These are phyloP conservation scores for Pipistrellus kuhlii DNA, from an alignment of 2,797 vertebrate species.

Conservation along the genomic window DNA sequence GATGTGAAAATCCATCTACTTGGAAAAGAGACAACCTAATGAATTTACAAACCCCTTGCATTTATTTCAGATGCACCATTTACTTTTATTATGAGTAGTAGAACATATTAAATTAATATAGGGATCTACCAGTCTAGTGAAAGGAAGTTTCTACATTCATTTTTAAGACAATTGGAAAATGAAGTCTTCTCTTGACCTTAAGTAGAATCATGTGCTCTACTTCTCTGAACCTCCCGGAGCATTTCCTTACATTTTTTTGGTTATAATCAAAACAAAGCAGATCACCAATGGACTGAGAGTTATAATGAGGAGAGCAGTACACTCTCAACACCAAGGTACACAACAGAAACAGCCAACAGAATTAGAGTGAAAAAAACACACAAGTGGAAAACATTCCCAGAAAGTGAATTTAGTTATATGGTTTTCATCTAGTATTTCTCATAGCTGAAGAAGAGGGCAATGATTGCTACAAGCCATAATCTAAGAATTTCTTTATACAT, in stretches of 20 bases:
- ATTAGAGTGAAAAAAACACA: not conserved
- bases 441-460: not conserved
- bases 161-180: not conserved
- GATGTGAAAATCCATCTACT: not conserved
- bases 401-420: not conserved
- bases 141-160: not conserved
- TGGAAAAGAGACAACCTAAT: not conserved
- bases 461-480: not conserved
- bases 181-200: not conserved
- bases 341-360: not conserved
- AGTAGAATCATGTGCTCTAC: not conserved
- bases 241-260: not conserved
- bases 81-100: not conserved
- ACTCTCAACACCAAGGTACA: not conserved
- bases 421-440: not conserved
- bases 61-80: not conserved
- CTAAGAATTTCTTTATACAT: not conserved
- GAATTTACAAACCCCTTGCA: not conserved
- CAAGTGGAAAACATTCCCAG: not conserved
- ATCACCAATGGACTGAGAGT: not conserved
- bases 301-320: rapidly evolving
- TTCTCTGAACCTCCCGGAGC: not conserved
- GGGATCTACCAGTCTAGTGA: not conserved
- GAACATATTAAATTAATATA: not conserved
- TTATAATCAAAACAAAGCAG: not conserved